A percentile compares a stretch with the other conserved stretches of the same genome.
Conservation (phyloP, 2,113 vertebrate species). For the Erpornis zantholeuca region DNA sequence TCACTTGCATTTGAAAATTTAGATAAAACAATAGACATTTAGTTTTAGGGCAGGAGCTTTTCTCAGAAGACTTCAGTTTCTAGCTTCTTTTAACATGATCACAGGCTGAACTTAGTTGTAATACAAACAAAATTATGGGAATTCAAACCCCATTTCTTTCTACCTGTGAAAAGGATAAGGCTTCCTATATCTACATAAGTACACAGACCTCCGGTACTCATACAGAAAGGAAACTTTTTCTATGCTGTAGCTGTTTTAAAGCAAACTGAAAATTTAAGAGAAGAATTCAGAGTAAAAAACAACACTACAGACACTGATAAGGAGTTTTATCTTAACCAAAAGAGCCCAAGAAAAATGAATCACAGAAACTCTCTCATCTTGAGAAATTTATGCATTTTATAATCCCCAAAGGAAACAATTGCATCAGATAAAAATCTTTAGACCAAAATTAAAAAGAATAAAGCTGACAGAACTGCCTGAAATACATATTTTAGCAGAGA, state of each 20-base stretch:
- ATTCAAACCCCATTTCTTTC: neutral
- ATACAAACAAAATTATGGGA: neutral
- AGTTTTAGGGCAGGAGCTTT: neutral
- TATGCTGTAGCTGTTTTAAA: neutral
- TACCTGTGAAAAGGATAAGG: neutral
- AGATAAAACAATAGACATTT: neutral
- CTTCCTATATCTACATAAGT: neutral
- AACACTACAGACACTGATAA: neutral
- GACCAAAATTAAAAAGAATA: conserved; percentile 53
- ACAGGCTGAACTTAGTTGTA: neutral
- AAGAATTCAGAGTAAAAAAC: neutral
- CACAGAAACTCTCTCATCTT: conserved; percentile 13
- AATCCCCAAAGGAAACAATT: conserved; percentile 23
- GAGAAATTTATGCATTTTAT: conserved; percentile 33
- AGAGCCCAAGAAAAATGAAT: conserved; percentile 26
- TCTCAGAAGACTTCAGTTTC: neutral
- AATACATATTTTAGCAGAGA: conserved; percentile 35
- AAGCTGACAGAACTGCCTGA: conserved; percentile 35
- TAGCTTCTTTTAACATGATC: neutral
- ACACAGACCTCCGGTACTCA: neutral
- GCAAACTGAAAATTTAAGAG: neutral
- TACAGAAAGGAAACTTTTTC: neutral
- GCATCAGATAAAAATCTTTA: conserved; percentile 36
- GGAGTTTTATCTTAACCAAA: conserved; percentile 1
- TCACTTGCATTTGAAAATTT: neutral